A percentile compares a stretch with the other conserved stretches of the same genome.
Evolutionary conservation across 2,113 vertebrate genomes (phyloP).

Genomic region (Rhegmatorhina hoffmannsi): DNA sequence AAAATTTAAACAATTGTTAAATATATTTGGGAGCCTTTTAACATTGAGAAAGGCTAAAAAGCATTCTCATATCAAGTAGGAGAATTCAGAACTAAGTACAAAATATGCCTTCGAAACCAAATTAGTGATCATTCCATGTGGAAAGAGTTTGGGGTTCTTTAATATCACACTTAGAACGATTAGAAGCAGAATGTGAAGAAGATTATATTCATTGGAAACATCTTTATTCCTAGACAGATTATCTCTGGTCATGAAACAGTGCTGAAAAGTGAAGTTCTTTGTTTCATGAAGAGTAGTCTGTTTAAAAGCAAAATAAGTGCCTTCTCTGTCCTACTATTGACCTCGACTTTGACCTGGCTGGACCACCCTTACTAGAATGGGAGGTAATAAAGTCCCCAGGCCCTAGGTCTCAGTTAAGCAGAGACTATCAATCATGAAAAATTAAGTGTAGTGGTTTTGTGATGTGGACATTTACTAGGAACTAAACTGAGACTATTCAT

Average conservation of each 20-base stretch:
- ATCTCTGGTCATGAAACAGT: slow-evolving; percentile 5
- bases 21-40: too few relatives aligned
- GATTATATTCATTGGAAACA: neutral
- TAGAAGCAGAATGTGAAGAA: neutral
- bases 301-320: slow-evolving; percentile 70
- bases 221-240: neutral
- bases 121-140: neutral
- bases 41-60: neutral
- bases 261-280: slow-evolving; percentile 64
- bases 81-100: neutral
- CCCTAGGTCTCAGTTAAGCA: slow-evolving; percentile 67
- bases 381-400: slow-evolving; percentile 79
- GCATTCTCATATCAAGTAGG: neutral
- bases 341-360: slow-evolving; percentile 82
- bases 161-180: neutral
- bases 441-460: slow-evolving; percentile 80
- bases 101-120: neutral
- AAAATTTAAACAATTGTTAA: neutral
- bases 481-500: slow-evolving; percentile 63
- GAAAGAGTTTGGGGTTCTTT: rapidly evolving
- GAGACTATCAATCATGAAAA: slow-evolving; percentile 80
- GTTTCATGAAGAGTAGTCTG: slow-evolving; percentile 52
- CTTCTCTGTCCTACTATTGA: slow-evolving; percentile 77
- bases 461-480: slow-evolving; percentile 81
- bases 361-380: slow-evolving; percentile 81